phyloP scores from a whole-genome alignment of 2,797 vertebrate species.

The Darevskia mixta region DNA sequence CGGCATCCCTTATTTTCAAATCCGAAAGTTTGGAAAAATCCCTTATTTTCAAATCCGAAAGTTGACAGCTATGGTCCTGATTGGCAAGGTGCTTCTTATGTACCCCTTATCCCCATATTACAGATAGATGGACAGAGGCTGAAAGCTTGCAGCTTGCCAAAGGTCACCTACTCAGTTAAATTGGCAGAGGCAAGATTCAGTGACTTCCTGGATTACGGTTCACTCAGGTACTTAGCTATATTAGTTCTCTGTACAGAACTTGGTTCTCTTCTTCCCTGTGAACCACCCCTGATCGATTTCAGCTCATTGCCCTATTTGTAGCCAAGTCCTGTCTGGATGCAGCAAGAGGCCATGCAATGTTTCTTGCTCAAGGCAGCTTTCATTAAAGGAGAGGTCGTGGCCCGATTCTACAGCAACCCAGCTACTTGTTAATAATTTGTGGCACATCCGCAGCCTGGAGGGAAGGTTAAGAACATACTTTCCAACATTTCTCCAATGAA shows the following conservation, averaged over 20 bases:
- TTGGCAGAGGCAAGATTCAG: neutral
- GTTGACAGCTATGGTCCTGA: no score
- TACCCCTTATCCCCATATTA: neutral
- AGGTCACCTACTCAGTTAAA: neutral
- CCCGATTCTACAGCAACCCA: neutral
- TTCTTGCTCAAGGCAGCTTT: neutral
- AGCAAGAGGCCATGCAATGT: accelerated
- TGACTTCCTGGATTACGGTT: neutral
- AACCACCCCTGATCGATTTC: accelerated
- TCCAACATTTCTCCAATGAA: no score
- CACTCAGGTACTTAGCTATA: neutral
- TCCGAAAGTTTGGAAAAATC: no score
- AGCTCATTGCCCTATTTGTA: neutral
- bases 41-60: no score
- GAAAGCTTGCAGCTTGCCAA: neutral
- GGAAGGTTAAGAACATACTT: no score
- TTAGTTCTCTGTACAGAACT: neutral
- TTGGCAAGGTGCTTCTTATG: neutral
- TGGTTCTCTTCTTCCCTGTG: neutral
- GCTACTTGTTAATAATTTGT: neutral
- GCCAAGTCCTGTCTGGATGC: neutral
- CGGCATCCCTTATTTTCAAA: no score
- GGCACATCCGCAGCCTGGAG: neutral
- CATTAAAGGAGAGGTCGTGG: neutral
- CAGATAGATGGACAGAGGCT: neutral